phyloP scores from a whole-genome alignment of 2,113 vertebrate genomes.

The Anolis carolinensis region DNA sequence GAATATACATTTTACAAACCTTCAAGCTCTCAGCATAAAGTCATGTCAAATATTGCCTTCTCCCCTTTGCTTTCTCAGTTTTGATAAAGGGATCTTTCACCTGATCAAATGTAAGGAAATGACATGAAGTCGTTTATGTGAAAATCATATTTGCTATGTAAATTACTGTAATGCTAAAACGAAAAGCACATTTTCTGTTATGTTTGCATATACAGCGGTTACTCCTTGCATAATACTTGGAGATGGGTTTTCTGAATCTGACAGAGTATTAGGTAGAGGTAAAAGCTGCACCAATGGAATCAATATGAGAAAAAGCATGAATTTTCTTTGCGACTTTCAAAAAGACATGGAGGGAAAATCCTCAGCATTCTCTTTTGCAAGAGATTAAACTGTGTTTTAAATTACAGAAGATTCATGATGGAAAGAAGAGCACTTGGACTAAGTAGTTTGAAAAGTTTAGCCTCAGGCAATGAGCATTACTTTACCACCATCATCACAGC shows the following conservation, averaged over 20 bases:
- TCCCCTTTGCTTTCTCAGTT: conserved; percentile 1
- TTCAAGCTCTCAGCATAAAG: conserved; percentile 67
- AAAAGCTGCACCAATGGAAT: conserved; percentile 53
- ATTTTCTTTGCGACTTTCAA: background rate
- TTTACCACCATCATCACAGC: no score
- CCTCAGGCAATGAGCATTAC: background rate
- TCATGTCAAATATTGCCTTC: conserved; percentile 59
- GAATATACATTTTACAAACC: conserved; percentile 65
- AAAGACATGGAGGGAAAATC: conserved; percentile 28
- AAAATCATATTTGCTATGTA: conserved; percentile 65
- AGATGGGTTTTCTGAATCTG: conserved; percentile 61
- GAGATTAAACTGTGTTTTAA: conserved; percentile 61
- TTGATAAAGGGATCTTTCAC: conserved; percentile 59
- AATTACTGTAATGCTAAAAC: conserved; percentile 56
- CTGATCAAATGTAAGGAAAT: conserved; percentile 69
- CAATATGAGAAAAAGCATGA: conserved; percentile 51
- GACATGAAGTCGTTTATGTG: conserved; percentile 72
- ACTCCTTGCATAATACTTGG: conserved; percentile 62
- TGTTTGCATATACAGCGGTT: conserved; percentile 61
- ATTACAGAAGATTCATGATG: conserved; percentile 38
- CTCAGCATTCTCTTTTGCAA: conserved; percentile 47
- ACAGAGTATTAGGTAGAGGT: conserved; percentile 61
- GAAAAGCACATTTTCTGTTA: conserved; percentile 60
- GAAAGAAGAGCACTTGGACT: conserved; percentile 9
- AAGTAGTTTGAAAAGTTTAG: background rate